Conservation (phyloP, 2,113 vertebrate species). For the Xiphias gladius region DNA sequence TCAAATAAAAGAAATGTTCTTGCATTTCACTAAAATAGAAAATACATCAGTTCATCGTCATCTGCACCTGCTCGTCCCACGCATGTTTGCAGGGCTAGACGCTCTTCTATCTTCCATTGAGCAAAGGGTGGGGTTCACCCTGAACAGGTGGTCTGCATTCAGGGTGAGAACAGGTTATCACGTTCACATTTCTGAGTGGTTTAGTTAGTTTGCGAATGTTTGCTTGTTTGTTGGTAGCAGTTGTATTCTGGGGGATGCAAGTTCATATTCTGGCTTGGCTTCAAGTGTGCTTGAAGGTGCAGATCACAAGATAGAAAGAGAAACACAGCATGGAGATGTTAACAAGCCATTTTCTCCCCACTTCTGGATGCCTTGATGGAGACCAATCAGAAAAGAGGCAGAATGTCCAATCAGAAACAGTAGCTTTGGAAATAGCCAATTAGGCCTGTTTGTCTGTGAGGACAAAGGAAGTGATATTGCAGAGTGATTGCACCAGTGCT, state of each 20-base stretch:
- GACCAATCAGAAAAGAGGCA: slow-evolving; percentile 76
- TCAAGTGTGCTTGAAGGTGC: slow-evolving; percentile 24
- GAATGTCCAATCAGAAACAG: slow-evolving; percentile 79
- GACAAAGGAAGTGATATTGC: slow-evolving; percentile 82
- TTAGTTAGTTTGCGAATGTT: neutral
- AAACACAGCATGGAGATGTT: slow-evolving; percentile 43
- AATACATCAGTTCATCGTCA: too few relatives aligned
- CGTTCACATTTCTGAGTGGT: too few relatives aligned
- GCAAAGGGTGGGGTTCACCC: too few relatives aligned
- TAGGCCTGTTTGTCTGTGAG: slow-evolving; percentile 79
- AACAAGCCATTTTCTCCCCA: slow-evolving; percentile 64
- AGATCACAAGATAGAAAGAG: slow-evolving; percentile 33
- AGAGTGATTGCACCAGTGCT: slow-evolving; percentile 77
- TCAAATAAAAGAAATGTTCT: too few relatives aligned
- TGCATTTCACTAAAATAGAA: too few relatives aligned
- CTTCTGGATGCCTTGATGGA: slow-evolving; percentile 59
- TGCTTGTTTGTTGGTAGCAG: neutral
- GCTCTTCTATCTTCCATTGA: too few relatives aligned
- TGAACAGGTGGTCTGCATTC: too few relatives aligned
- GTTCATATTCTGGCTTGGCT: slow-evolving; percentile 3
- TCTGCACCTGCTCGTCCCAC: too few relatives aligned
- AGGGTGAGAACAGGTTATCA: too few relatives aligned
- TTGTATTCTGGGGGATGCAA: neutral
- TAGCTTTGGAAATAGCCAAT: slow-evolving; percentile 77
- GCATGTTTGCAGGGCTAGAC: too few relatives aligned